These are phyloP conservation scores for Esox lucius DNA, from an alignment of 2,797 vertebrate species.

Conservation along the genomic window DNA sequence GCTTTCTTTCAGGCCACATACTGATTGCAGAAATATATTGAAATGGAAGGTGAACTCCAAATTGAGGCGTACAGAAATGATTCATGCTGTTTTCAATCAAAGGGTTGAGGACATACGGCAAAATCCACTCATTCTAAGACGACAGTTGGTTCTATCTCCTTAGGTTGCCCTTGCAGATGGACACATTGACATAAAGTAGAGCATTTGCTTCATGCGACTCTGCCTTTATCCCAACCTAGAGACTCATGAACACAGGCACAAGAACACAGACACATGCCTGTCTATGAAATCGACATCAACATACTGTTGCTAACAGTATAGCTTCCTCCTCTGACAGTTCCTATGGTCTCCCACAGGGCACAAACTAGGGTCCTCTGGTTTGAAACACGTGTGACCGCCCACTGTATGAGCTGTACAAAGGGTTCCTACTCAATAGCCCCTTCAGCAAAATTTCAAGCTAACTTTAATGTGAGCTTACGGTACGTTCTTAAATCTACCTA, in stretches of 20 bases:
- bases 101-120: slow-evolving; percentile 13
- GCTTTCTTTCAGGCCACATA: background rate
- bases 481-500: too few relatives aligned
- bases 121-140: slow-evolving; percentile 8
- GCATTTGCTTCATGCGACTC: slow-evolving; percentile 13
- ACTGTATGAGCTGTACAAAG: too few relatives aligned
- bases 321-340: too few relatives aligned
- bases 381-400: too few relatives aligned
- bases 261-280: background rate
- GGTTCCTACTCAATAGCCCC: too few relatives aligned
- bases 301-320: too few relatives aligned
- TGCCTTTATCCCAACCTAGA: background rate
- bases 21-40: background rate
- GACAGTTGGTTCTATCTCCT: slow-evolving; percentile 10
- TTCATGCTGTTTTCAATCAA: slow-evolving; percentile 6
- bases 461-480: too few relatives aligned
- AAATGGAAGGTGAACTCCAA: background rate
- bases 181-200: slow-evolving; percentile 12
- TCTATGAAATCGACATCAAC: too few relatives aligned
- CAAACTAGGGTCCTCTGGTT: too few relatives aligned
- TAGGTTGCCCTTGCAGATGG: slow-evolving; percentile 9
- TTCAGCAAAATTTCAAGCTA: too few relatives aligned
- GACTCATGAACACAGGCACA: background rate
- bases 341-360: too few relatives aligned
- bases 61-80: background rate